Percentiles rank a stretch among this genome's conserved stretches.
These are phyloP conservation scores for Aelia acuminata DNA, from an alignment of 2,888 invertebrate genomes.

Conservation along the genomic window DNA sequence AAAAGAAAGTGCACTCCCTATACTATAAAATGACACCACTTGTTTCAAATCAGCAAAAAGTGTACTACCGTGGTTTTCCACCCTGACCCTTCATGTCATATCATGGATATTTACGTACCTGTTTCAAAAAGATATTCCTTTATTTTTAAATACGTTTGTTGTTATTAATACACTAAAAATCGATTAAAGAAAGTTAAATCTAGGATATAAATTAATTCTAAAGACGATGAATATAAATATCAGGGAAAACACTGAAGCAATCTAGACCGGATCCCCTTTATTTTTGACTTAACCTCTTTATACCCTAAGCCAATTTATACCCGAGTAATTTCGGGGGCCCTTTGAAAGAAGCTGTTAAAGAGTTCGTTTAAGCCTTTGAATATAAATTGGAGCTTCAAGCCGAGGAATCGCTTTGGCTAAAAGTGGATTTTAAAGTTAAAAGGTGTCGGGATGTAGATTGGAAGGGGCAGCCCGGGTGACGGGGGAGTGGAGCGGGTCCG, in stretches of 20 bases:
- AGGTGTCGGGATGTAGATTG: not conserved
- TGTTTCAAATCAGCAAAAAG: too few relatives aligned
- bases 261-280: slow-evolving; percentile 10
- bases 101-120: too few relatives aligned
- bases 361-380: slow-evolving; percentile 47
- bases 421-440: slow-evolving; percentile 1
- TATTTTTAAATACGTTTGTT: too few relatives aligned
- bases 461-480: not conserved
- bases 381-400: slow-evolving; percentile 42
- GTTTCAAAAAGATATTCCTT: too few relatives aligned
- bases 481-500: not conserved
- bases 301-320: slow-evolving; percentile 18
- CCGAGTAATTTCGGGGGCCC: not conserved
- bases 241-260: slow-evolving; percentile 6
- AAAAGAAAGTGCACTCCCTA: too few relatives aligned
- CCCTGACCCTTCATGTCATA: too few relatives aligned
- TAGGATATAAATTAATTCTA: not conserved
- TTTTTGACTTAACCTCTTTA: slow-evolving; percentile 40
- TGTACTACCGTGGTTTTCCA: too few relatives aligned
- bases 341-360: slow-evolving; percentile 46
- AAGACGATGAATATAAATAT: not conserved
- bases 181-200: too few relatives aligned
- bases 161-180: too few relatives aligned
- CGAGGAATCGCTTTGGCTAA: slow-evolving; percentile 42
- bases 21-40: too few relatives aligned